Base-by-base conservation (phyloP, 2,797 vertebrate genomes). In the Chromobotia macracanthus region DNA sequence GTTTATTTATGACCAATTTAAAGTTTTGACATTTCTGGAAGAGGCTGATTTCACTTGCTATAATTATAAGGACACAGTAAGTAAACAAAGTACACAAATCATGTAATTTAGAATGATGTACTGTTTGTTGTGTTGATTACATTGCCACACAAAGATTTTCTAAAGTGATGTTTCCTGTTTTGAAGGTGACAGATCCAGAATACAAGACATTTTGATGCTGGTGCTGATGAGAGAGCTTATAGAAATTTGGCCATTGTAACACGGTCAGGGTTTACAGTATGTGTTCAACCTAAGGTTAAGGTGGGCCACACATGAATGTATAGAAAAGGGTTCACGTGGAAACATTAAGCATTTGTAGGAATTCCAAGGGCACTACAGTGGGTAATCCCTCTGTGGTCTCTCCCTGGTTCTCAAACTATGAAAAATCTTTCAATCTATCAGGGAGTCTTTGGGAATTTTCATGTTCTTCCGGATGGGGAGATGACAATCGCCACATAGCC, bases 351-450 rank as follows among this genome's bases (percentile, higher is more conserved):
- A 38, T 70, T 70, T 70, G 44, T 70, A 46, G 69, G 56, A 70
- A 70, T 48, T 71, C 19, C 28, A 78, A 63, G 66, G 67, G 76
- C 67, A 53, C 66, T 51, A 78, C 70, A 44, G 76, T 31, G 31
- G 46, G 28, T 72, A 79, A 79, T 72, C 48, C 69, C 19, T 63
- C 23, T 31, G 48, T 72, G 60, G 58, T 64, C 71, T 41, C 38
- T 41, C 8, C 38, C 10, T 8, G 1, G 38, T 7, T 41, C 31
- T 11, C 1, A 12, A 65, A 53, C 60, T 60, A 44, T 72, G 68
- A 72, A 72, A 64, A 72, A 72, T 79, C 21, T 72, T 63, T 71
- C 48, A 61, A 78, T 78, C 56, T 79, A 55, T 72, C 3, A 15
- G 56, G 56, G 38, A 55, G 23, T 79, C 60, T 10, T 28, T 79